Percentiles rank a stretch among this genome's conserved stretches.
phyloP scores from a whole-genome alignment of 2,888 invertebrate species.

The Chymomyza amoena region DNA sequence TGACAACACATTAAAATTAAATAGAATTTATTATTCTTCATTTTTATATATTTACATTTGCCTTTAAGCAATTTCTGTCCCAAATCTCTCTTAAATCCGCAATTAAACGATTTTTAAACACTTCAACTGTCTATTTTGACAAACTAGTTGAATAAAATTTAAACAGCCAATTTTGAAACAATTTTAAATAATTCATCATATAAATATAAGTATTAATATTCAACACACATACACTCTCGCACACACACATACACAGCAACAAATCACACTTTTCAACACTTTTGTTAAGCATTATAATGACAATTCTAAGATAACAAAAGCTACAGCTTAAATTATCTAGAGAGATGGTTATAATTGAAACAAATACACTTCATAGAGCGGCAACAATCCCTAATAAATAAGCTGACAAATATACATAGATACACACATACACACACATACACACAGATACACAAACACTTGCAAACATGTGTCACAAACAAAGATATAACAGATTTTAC shows the following conservation, averaged over 20 bases:
- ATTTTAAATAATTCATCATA: no score
- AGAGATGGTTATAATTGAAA: not conserved
- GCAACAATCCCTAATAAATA: not conserved
- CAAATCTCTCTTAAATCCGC: no score
- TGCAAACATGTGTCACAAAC: constrained; percentile 17
- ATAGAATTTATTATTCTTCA: no score
- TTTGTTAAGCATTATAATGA: constrained; percentile 51
- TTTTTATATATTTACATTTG: no score
- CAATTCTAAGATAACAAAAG: constrained; percentile 50
- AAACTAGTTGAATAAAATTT: no score
- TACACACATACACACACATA: constrained; percentile 5
- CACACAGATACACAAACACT: constrained; percentile 18
- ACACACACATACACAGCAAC: not conserved
- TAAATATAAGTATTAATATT: no score
- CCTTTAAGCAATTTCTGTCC: no score
- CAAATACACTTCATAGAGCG: not conserved
- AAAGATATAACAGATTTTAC: constrained; percentile 20
- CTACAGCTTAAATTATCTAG: constrained; percentile 44
- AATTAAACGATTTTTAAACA: no score
- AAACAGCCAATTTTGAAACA: no score
- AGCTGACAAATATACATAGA: not conserved
- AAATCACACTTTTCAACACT: constrained; percentile 4
- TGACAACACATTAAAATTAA: no score
- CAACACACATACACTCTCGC: no score
- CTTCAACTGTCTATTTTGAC: no score